These are phyloP conservation scores for Aproaerema taeniolella DNA, from an alignment of 2,888 invertebrate genomes.

Conservation along the genomic window DNA sequence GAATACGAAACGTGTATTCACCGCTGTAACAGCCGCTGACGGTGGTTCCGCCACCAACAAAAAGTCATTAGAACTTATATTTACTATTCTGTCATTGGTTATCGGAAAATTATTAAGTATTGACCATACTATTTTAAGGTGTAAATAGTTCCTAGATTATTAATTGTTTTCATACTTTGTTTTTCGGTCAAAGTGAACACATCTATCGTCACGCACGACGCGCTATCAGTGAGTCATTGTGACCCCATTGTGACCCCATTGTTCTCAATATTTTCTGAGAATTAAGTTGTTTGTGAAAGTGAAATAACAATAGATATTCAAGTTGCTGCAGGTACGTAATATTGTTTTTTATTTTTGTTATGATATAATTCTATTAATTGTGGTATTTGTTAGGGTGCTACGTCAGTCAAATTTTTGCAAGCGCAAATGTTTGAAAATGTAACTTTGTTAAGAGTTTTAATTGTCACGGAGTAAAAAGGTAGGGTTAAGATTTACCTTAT, in stretches of 20 bases:
- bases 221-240: not conserved
- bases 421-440: too few relatives aligned
- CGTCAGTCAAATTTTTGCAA: too few relatives aligned
- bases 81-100: too few relatives aligned
- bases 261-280: not conserved
- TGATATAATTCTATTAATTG: too few relatives aligned
- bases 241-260: not conserved
- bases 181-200: not conserved
- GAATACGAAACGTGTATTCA: too few relatives aligned
- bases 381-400: too few relatives aligned
- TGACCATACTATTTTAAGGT: not conserved
- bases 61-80: too few relatives aligned
- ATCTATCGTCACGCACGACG: not conserved
- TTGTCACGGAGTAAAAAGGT: too few relatives aligned
- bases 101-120: not conserved
- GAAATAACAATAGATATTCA: not conserved
- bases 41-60: too few relatives aligned
- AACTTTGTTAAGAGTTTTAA: too few relatives aligned
- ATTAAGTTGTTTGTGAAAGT: not conserved
- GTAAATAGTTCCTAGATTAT: not conserved
- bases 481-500: not conserved
- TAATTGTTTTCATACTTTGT: not conserved
- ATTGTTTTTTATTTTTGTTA: too few relatives aligned
- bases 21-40: too few relatives aligned
- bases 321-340: not conserved